Evolutionary conservation across 2,797 vertebrate genomes (phyloP), one percentile per base, ranked within the genome.

Genomic region (Cercopithecus hamlyni): DNA sequence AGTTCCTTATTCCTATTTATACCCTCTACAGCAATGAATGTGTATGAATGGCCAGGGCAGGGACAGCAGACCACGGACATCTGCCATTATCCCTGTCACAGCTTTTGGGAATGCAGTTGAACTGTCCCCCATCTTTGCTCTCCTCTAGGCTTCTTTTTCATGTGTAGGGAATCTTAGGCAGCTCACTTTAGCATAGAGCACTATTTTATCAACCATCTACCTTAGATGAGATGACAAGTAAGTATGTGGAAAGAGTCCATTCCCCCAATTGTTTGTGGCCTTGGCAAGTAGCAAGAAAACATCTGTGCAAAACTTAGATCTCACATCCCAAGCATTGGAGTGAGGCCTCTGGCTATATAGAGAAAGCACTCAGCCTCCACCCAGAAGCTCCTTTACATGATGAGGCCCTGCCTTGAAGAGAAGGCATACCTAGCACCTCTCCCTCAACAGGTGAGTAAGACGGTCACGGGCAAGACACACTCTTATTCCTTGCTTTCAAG

Each of bases 1-100:
- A 90, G 94, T 80, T 48, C 77, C 17, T 87, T 70, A 93, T 64
- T 91, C 91, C 93, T 94, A 97, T 93, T 97, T 98, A 88, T 33
- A 93, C 73, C 33, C 95, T 80, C 39, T 57, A 70, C 17, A 43
- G 61, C 5, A 41, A 41, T 13, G 17, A 88, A 61, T 12, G 57
- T 30, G 1, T 41, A 26, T 2, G 41, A 86, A 39, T 30, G 39
- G 43, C 70, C 17, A 8, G 19, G 72, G n/a, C 1, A 20, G 45
- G 36, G 43, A 11, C 20, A 52, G 39, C 57, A n/a, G 26, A 67
- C 39, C 12, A 9, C 12, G 2, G 39, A 43, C 14, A 36, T 7
- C 27, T 30, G 30, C n/a, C 14, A 39, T 19, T n/a, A 20, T 39
- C 15, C 86, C 73, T n/a, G 70, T 20, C 0, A 4, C 1, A 24